A percentile compares a stretch with the other conserved stretches of the same genome.
Conservation (phyloP, 2,888 invertebrate species). For the Cheilosia urbana region DNA sequence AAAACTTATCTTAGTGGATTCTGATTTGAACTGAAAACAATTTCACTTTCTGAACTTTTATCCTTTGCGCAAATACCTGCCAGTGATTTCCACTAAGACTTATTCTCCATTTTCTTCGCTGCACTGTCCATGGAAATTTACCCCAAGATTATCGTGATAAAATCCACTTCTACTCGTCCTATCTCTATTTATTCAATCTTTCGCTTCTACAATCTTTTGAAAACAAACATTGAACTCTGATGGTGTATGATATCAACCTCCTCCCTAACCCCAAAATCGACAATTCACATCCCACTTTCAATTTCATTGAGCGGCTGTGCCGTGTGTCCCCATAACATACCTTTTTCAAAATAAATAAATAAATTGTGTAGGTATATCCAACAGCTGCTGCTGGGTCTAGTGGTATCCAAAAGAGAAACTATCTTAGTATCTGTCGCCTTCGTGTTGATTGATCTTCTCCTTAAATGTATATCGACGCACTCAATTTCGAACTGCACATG, state of each 20-base stretch:
- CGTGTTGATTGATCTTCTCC: slow-evolving; percentile 64
- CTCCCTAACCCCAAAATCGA: neutral
- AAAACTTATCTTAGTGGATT: too few species aligned
- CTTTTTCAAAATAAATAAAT: slow-evolving; percentile 58
- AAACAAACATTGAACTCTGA: too few species aligned
- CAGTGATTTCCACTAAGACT: too few species aligned
- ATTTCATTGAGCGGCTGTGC: slow-evolving; percentile 56
- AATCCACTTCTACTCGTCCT: neutral
- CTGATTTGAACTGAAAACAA: too few species aligned
- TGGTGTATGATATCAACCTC: neutral
- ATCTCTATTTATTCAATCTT: neutral
- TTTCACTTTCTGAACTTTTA: too few species aligned
- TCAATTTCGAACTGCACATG: slow-evolving; percentile 59
- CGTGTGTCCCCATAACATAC: slow-evolving; percentile 63
- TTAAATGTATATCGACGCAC: slow-evolving; percentile 67
- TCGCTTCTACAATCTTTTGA: neutral
- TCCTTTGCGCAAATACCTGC: too few species aligned
- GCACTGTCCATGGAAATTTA: too few species aligned
- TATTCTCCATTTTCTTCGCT: too few species aligned
- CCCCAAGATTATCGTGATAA: neutral
- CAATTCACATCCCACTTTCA: slow-evolving; percentile 46
- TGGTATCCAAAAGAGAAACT: slow-evolving; percentile 75
- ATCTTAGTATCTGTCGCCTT: slow-evolving; percentile 52
- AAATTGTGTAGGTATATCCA: slow-evolving; percentile 48
- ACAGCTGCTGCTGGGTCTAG: slow-evolving; percentile 57